Conservation (phyloP, 2,888 invertebrate genomes). For the Caenorhabditis imperialis region DNA sequence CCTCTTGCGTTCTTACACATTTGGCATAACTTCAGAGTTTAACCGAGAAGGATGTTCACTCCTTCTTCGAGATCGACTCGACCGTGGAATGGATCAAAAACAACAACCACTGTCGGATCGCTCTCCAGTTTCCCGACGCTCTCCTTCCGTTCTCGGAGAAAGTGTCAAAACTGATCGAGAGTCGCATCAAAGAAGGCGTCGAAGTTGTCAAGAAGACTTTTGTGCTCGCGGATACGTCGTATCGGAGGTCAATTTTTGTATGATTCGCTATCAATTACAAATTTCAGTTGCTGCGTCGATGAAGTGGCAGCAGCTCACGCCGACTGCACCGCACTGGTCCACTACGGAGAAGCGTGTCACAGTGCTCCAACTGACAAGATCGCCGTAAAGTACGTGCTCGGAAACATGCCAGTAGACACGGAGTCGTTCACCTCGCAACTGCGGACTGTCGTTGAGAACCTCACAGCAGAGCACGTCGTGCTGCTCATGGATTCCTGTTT, state of each 20-base stretch:
- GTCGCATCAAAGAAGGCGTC: not conserved
- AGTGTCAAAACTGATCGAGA: conserved; percentile 48
- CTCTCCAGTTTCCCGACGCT: conserved; percentile 75
- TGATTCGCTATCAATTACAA: not conserved
- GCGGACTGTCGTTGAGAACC: not conserved
- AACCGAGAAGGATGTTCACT: conserved; percentile 22
- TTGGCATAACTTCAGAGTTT: conserved; percentile 33
- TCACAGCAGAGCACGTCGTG: conserved; percentile 28
- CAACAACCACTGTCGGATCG: conserved; percentile 60
- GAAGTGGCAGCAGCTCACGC: conserved; percentile 91
- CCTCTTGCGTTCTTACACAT: too few relatives aligned
- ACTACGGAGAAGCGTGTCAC: conserved; percentile 92
- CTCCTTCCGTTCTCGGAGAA: conserved; percentile 62
- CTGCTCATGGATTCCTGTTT: conserved; percentile 52
- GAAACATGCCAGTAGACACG: conserved; percentile 36
- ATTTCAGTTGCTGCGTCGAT: conserved; percentile 88
- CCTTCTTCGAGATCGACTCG: conserved; percentile 69
- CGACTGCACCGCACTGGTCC: conserved; percentile 88
- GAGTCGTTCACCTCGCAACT: conserved; percentile 15
- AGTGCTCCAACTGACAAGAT: conserved; percentile 84
- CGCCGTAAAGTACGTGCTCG: conserved; percentile 82
- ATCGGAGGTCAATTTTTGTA: conserved; percentile 66
- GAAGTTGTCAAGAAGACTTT: conserved; percentile 59
- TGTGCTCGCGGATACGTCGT: conserved; percentile 75
- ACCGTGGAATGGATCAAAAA: conserved; percentile 67